Base-by-base conservation (phyloP, 2,113 vertebrate species). In the Plecturocebus donacophilus region DNA sequence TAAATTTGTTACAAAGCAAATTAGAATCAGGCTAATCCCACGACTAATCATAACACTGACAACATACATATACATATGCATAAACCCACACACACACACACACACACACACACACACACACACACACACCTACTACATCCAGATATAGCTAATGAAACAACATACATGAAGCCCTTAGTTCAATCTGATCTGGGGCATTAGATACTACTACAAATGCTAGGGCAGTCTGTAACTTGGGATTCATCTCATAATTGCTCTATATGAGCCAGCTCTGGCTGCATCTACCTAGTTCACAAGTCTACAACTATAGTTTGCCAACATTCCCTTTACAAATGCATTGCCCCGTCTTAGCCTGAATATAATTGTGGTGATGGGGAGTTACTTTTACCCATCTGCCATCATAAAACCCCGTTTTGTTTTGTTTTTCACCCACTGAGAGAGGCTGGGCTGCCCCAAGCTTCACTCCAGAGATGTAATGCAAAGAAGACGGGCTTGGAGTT, bases 1-100 rank as follows among this genome's bases (percentile, higher is more conserved):
- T 84, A 80, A 97, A 54, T 79, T 80, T 76, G 35, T 86, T 86
- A 92, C 35, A 87, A 84, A 94, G 86, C 94, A 94, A 77, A 83
- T 84, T n/a, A 79, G 54, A 8, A 71, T 94, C 27, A 56, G 45
- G 35, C 5, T 76, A 91, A 91, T 76, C 42, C 17, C 16, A 23
- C 87, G 61, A 96, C 68, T 94, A 80, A 61, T 52, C 19, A 49
- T 32, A 86, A 81, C 27, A 42, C n/a, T 70, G 56, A 85, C 32
- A 90, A 71, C 47, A 85, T 32, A 75, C 54, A 92, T 30, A n/a
- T 64, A 89, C 23, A 80, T 42, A 64, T 42, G 4, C n/a, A 61
- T 27, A 42, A 56, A n/a, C 35, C 70, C 38, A 87, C 5, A 75
- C 61, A 4, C 12, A 30, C 27, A 54, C 32, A 73, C 16, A 52